Conservation (phyloP, 1,140 invertebrate species). For the Pseudomyrmex gracilis region DNA sequence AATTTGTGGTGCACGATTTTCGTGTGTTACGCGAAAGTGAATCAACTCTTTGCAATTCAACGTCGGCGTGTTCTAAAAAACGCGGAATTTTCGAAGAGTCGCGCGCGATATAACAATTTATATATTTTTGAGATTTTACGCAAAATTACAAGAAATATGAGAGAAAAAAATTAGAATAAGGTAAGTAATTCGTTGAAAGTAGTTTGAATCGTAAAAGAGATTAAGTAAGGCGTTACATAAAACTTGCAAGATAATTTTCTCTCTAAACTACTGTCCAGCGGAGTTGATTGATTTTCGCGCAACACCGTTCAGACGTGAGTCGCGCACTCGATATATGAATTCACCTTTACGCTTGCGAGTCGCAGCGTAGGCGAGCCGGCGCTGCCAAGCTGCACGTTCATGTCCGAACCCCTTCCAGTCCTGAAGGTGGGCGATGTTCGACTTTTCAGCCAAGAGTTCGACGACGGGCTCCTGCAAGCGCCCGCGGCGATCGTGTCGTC, state of each 20-base stretch:
- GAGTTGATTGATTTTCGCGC: not conserved
- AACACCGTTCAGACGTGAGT: not conserved
- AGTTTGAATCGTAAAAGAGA: no score
- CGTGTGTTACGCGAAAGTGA: no score
- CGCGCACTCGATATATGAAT: slow-evolving; percentile 5
- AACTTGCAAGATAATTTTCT: not conserved
- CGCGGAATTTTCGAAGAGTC: no score
- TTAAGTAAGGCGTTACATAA: not conserved
- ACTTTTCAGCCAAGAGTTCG: slow-evolving; percentile 83
- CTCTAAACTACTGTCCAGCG: not conserved
- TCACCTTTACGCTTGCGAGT: slow-evolving; percentile 84
- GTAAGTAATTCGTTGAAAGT: no score
- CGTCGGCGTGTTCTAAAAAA: no score
- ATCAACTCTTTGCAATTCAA: not conserved
- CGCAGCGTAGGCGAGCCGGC: slow-evolving; percentile 85
- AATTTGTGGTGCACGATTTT: no score
- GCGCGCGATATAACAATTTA: not conserved
- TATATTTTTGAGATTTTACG: not conserved
- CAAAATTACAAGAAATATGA: no score
- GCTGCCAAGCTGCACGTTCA: slow-evolving; percentile 86
- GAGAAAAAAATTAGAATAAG: no score
- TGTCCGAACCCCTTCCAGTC: slow-evolving; percentile 82
- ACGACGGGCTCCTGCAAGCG: slow-evolving; percentile 76
- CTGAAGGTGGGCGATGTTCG: slow-evolving; percentile 80
- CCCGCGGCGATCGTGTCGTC: slow-evolving; percentile 77